phyloP scores from a whole-genome alignment of 2,888 invertebrate genomes.

The Acanthosoma haemorrhoidale region DNA sequence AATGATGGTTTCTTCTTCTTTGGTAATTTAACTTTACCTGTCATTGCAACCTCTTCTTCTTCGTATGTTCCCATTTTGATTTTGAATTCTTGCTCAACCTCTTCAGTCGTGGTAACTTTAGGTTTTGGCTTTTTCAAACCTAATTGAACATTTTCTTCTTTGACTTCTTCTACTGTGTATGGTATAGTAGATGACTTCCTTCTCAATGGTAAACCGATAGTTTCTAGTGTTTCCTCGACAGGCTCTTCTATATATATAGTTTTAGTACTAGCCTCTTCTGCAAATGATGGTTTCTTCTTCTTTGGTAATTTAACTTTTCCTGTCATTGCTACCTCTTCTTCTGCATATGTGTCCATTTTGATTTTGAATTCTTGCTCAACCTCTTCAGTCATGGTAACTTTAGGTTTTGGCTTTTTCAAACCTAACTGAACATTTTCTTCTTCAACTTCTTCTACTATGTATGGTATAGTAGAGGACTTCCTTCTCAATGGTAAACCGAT shows the following conservation, averaged over 20 bases:
- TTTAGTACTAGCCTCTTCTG: conserved; percentile 68
- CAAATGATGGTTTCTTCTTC: conserved; percentile 64
- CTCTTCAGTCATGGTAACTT: conserved; percentile 65
- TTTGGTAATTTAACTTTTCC: conserved; percentile 71
- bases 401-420: conserved; percentile 52
- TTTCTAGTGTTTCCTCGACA: conserved; percentile 50
- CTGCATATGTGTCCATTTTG: conserved; percentile 75
- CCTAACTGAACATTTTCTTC: conserved; percentile 53
- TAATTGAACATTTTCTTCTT: conserved; percentile 54
- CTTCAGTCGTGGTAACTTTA: conserved; percentile 64
- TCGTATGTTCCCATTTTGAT: conserved; percentile 79
- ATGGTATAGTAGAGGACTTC: conserved; percentile 44
- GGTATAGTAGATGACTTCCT: conserved; percentile 56
- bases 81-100: conserved; percentile 84
- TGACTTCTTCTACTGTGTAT: conserved; percentile 58
- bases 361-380: conserved; percentile 87
- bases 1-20: conserved; percentile 65
- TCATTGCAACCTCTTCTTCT: conserved; percentile 82
- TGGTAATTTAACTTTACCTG: conserved; percentile 73
- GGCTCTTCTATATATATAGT: conserved; percentile 60
- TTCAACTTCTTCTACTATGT: conserved; percentile 58
- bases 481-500: conserved; percentile 46
- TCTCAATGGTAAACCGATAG: conserved; percentile 46
- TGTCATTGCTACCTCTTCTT: conserved; percentile 81
- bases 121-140: conserved; percentile 50